Conservation (phyloP, 2,888 invertebrate genomes). For the Rugalucina vietnamica region DNA sequence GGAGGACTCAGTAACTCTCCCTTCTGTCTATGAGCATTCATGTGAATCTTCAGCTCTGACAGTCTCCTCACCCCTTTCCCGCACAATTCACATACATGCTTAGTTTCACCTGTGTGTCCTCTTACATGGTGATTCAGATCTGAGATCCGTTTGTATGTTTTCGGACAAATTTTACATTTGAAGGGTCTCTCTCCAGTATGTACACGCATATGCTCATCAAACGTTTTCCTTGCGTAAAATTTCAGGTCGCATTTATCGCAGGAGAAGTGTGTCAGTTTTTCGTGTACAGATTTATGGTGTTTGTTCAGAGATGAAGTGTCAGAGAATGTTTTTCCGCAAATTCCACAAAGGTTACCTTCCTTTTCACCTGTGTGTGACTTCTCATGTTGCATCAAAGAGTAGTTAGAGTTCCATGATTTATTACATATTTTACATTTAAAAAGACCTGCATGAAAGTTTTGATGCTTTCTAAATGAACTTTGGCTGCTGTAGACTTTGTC, state of each 20-base stretch:
- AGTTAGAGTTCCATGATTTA: constrained; percentile 45
- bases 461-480: constrained; percentile 44
- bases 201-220: constrained; percentile 55
- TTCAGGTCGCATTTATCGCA: constrained; percentile 48
- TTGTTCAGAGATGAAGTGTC: constrained; percentile 57
- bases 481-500: constrained; percentile 33
- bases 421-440: constrained; percentile 47
- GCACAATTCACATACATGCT: constrained; percentile 55
- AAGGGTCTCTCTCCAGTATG: constrained; percentile 61
- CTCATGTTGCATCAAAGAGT: constrained; percentile 45
- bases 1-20: too few relatives aligned
- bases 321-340: constrained; percentile 57
- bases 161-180: constrained; percentile 54
- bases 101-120: constrained; percentile 57
- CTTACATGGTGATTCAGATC: constrained; percentile 60
- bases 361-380: constrained; percentile 53
- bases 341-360: constrained; percentile 42
- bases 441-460: constrained; percentile 44
- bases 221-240: constrained; percentile 55
- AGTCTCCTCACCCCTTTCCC: constrained; percentile 55
- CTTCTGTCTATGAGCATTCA: constrained; percentile 34
- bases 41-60: constrained; percentile 59
- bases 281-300: constrained; percentile 55
- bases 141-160: constrained; percentile 50
- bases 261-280: constrained; percentile 49